phyloP scores from a whole-genome alignment of 2,113 vertebrate genomes.

The Planiliza haematocheilus region DNA sequence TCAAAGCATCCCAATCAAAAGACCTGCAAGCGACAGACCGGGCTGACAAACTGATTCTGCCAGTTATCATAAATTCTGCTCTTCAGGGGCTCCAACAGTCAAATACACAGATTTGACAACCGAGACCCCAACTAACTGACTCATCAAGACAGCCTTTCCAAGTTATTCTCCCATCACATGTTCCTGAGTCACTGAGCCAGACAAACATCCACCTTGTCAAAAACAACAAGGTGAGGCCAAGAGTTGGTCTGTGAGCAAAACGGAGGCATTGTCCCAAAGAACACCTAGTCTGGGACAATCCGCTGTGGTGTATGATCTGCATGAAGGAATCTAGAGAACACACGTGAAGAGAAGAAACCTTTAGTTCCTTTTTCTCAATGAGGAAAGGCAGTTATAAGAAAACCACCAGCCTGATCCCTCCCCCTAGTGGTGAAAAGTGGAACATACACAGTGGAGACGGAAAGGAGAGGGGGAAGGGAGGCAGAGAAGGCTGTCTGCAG shows the following conservation, averaged over 20 bases:
- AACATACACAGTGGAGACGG: constrained; percentile 77
- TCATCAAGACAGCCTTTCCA: constrained; percentile 1
- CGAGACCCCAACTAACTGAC: constrained; percentile 25
- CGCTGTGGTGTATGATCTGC: constrained; percentile 30
- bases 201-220: constrained; percentile 36
- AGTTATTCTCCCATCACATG: constrained; percentile 15
- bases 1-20: constrained; percentile 7
- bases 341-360: constrained; percentile 29
- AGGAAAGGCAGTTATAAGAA: constrained; percentile 45
- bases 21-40: constrained; percentile 1
- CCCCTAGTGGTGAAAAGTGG: constrained; percentile 86
- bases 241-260: constrained; percentile 13
- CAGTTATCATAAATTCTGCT: background rate
- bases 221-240: constrained; percentile 30
- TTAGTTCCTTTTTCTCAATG: constrained; percentile 6
- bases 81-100: background rate
- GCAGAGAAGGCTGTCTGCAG: constrained; percentile 79
- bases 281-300: constrained; percentile 43
- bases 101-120: constrained; percentile 5
- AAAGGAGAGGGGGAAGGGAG: constrained; percentile 73
- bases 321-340: constrained; percentile 31
- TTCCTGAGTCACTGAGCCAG: constrained; percentile 22
- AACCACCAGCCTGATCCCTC: constrained; percentile 71
- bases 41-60: constrained; percentile 8
- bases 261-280: constrained; percentile 43